phyloP scores from a whole-genome alignment of 2,113 vertebrate genomes.

The Vidua macroura region DNA sequence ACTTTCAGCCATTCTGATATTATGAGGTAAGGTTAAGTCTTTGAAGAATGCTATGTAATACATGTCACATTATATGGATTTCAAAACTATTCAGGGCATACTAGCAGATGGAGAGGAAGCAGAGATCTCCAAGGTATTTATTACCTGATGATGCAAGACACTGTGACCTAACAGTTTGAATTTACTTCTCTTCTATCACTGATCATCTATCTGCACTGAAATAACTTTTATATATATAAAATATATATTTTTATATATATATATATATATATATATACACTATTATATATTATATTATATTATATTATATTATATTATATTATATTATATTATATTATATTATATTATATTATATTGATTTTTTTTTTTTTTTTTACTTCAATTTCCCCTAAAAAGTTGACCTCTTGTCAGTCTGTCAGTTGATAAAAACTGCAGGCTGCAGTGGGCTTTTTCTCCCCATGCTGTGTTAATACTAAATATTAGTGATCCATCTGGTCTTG shows the following conservation, averaged over 20 bases:
- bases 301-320: too few relatives aligned
- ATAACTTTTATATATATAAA: neutral
- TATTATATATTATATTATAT: too few relatives aligned
- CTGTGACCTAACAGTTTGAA: neutral
- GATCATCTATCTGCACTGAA: neutral
- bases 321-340: too few relatives aligned
- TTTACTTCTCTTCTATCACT: neutral
- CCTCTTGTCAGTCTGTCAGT: neutral
- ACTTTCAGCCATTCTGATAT: neutral
- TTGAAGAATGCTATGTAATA: neutral
- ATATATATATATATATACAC: too few relatives aligned
- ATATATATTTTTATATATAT: too few relatives aligned
- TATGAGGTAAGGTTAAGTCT: neutral
- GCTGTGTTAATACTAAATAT: neutral
- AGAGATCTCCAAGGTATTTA: neutral
- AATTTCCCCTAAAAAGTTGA: neutral
- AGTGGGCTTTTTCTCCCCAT: neutral
- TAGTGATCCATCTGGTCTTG: rapidly evolving
- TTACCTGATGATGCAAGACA: neutral
- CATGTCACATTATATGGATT: neutral
- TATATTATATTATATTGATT: too few relatives aligned
- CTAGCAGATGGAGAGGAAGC: neutral
- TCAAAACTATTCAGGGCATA: neutral
- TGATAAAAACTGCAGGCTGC: neutral
- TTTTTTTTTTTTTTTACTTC: neutral